phyloP scores from a whole-genome alignment of 2,113 vertebrate species.

The Microtus ochrogaster region DNA sequence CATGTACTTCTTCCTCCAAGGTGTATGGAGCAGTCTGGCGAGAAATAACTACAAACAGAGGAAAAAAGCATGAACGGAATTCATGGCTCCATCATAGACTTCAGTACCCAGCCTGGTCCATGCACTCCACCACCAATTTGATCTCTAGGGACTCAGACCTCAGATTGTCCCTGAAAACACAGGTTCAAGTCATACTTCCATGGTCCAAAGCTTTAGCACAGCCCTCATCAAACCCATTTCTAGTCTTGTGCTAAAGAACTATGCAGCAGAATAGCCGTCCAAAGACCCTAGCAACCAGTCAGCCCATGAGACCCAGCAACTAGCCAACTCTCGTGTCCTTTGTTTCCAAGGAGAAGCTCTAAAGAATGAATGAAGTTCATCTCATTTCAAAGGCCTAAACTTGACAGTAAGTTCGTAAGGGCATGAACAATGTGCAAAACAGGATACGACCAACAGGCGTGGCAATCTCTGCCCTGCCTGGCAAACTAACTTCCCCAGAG shows the following conservation, averaged over 20 bases:
- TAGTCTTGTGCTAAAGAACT: neutral
- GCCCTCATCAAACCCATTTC: neutral
- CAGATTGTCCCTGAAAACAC: neutral
- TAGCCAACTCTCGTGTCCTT: neutral
- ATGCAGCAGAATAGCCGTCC: accelerated
- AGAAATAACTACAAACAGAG: neutral
- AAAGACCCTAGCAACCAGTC: neutral
- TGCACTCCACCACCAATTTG: neutral
- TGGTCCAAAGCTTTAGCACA: neutral
- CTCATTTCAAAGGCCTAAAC: neutral
- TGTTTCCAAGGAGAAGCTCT: neutral
- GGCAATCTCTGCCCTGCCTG: neutral
- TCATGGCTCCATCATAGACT: neutral
- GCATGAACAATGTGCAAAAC: neutral
- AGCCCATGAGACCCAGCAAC: neutral
- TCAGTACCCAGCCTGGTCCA: neutral
- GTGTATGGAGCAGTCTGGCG: neutral
- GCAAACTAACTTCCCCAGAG: neutral
- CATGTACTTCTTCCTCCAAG: neutral
- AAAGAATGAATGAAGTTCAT: neutral
- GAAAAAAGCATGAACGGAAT: neutral
- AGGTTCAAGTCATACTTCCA: neutral
- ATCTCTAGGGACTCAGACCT: no score
- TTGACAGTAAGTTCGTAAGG: no score
- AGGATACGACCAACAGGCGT: neutral